These are phyloP conservation scores for Montipora sp. DNA, from an alignment of 64 coral and sea anemone species.

Conservation along the genomic window DNA sequence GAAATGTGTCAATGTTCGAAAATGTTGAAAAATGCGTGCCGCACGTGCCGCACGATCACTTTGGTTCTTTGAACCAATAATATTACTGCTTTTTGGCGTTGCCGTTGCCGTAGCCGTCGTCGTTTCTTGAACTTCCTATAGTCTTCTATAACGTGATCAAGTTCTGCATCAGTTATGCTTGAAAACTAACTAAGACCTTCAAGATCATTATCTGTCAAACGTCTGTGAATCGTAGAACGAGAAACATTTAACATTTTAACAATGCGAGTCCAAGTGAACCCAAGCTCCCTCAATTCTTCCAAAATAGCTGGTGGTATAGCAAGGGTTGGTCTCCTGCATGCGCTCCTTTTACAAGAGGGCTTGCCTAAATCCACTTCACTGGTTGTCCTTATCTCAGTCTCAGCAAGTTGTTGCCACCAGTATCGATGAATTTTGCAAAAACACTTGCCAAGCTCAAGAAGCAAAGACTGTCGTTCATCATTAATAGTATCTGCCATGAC, in stretches of 20 bases:
- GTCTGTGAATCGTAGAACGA: too few relatives aligned
- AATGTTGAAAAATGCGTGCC: too few relatives aligned
- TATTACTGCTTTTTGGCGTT: too few relatives aligned
- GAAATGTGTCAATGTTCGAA: too few relatives aligned
- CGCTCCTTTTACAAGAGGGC: neutral
- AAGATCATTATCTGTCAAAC: too few relatives aligned
- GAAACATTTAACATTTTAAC: conserved; percentile 35
- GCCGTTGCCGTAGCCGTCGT: too few relatives aligned
- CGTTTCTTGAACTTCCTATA: too few relatives aligned
- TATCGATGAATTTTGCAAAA: neutral
- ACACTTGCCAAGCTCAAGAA: neutral
- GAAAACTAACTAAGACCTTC: too few relatives aligned
- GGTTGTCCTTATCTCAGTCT: neutral
- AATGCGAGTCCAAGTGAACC: conserved; percentile 14
- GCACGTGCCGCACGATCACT: too few relatives aligned
- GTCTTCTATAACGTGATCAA: too few relatives aligned
- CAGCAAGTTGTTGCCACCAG: neutral
- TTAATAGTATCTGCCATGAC: neutral
- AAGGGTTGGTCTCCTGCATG: neutral
- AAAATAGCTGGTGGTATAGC: neutral
- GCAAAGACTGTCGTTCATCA: neutral
- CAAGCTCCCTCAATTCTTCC: conserved; percentile 21
- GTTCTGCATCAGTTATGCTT: too few relatives aligned
- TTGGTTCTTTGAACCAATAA: too few relatives aligned
- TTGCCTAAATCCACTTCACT: neutral